Evolutionary conservation across 2,113 vertebrate genomes (phyloP).

Genomic region (Casuarius casuarius): DNA sequence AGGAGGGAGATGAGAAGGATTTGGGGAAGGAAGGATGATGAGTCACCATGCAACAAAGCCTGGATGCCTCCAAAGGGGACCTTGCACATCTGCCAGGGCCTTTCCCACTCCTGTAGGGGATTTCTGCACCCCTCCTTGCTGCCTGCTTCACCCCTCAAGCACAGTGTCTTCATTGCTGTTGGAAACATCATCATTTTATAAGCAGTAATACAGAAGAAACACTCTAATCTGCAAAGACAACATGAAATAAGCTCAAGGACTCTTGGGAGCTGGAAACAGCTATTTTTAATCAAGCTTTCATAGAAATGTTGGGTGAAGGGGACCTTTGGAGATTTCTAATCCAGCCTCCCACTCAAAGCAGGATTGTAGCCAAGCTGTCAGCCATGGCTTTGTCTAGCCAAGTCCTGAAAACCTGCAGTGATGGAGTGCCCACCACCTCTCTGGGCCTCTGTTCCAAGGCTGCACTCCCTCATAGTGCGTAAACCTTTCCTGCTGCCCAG

Average conservation of each 20-base stretch:
- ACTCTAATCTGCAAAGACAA: background rate
- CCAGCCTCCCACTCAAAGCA: background rate
- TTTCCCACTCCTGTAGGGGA: background rate
- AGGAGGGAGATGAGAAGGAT: background rate
- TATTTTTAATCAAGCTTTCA: background rate
- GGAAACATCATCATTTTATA: conserved; percentile 16
- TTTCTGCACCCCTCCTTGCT: background rate
- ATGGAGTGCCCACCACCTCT: rapidly evolving
- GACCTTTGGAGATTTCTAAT: background rate
- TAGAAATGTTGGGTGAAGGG: background rate
- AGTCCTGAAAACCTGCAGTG: background rate
- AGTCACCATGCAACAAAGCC: background rate
- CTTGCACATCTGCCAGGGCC: background rate
- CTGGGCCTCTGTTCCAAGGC: background rate
- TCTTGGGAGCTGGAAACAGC: background rate
- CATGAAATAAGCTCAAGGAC: background rate
- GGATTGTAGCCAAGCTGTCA: background rate
- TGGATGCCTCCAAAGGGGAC: background rate
- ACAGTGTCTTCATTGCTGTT: conserved; percentile 42
- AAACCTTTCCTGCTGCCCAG: rapidly evolving
- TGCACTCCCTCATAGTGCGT: rapidly evolving
- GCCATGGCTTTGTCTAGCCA: background rate
- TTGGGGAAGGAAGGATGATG: background rate
- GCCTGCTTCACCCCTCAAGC: background rate
- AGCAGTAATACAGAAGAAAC: background rate